Evolutionary conservation across 2,888 invertebrate genomes (phyloP), one percentile per base, ranked within the genome.

Genomic region (Calameuta pallipes): DNA sequence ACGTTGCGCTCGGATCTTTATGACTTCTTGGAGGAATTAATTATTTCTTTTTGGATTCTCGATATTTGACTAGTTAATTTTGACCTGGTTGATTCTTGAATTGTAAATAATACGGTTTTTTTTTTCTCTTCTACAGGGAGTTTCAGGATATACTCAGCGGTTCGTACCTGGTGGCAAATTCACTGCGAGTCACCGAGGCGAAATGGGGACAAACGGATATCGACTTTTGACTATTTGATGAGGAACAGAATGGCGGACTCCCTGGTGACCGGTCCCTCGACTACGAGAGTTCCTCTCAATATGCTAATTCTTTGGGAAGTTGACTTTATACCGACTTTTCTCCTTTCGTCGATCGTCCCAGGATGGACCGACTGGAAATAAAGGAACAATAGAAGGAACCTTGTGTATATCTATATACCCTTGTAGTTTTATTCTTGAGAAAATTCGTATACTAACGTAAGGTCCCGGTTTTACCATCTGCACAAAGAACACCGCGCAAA

Each of bases 161-260:
- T 56, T 56, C 56, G 56, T 56, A 56, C 56, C 56, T 56, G 56
- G 23, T 56, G 56, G 23, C 23, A 56, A 56, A 56, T 71, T 71
- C 71, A 23, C 71, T 71, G 71, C 71, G 71, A 78, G 71, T 69
- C 73, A 34, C 69, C 69, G 76, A 80, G 75, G 79, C 82, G 79
- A 82, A 82, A 83, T 74, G 70, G 81, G 77, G 78, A 82, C 79
- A 83, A 80, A 81, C 81, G 78, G 80, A 86, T 87, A 89, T 88
- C 84, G 88, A 85, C 85, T 87, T 84, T 87, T 86, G 84, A 87
- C 86, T 87, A 88, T 88, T 90, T 87, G 84, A 89, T 86, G 87
- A 87, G 85, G 84, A 77, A 81, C 80, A 85, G 81, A 84, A 87
- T 83, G 81, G 80, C 81, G 81, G 85, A 87, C 83, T 85, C 86